Base-by-base conservation (phyloP, 2,113 vertebrate genomes). In the Centropus bengalensis region DNA sequence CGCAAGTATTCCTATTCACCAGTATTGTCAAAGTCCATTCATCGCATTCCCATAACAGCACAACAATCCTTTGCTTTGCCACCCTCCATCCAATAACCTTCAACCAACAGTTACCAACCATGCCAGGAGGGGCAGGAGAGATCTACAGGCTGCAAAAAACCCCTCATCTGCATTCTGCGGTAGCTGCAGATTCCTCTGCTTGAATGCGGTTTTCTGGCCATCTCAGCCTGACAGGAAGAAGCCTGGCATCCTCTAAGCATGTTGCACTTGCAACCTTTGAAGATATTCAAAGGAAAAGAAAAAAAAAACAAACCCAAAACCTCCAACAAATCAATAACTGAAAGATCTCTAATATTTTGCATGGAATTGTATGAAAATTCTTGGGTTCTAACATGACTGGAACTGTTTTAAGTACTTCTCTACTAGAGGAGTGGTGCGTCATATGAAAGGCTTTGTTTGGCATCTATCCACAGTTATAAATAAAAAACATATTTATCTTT, bases 401-500 rank as follows among this genome's bases (percentile, higher is more conserved):
- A 71, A 88, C n/a, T 95, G 67, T 89, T 97, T 95, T 91, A 96
- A 96, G 79, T 92, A 58, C 58, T 87, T 93, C 74, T 93, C 63
- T 69, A 60, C 67, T 93, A 17, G 38, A 93, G 82, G 77, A 96
- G 92, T 60, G 36, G 86, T 82, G 52, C 40, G 28, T 89, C 92
- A 96, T 92, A 88, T 93, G 83, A 93, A 96, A 93, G 81, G 67
- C 69, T 97, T 63, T 94, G 32, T 64, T 93, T 97, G 95, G 93
- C 88, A 94, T 91, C 28, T 33, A 36, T 94, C 63, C 84, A 94
- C 59, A 87, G 60, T 63, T 89, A 96, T 33, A 96, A 96, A 97
- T 95, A 95, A 94, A 96, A 91, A 97, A 69, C 89, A 94, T 89
- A 95, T 94, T 97, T 97, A 85, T 96, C 88, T 82, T 68, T 95